Evolutionary conservation across 2,113 vertebrate genomes (phyloP), one percentile per base, ranked within the genome.

Genomic region (Lagopus leucura): DNA sequence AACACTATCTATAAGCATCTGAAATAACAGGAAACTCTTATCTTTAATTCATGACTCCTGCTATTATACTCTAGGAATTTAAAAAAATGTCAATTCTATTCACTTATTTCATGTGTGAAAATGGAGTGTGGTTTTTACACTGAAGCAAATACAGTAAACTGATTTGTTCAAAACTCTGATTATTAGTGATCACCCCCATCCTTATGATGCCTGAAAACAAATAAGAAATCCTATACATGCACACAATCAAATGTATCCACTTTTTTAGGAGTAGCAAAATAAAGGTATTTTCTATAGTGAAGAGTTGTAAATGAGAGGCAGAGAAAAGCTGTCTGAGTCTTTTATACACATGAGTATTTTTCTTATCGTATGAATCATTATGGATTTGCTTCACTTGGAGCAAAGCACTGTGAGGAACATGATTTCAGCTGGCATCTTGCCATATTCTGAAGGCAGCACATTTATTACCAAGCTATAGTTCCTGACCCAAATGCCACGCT

Each of bases 181-280:
- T 63, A 25, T 72, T 22, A 55, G 7, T 25, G 19, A 48, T 70
- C 30, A 12, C 2, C 6, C 5, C 77, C 11, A 54, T 24, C 4
- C 1, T 13, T 13, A 22, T 0, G 4, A 28, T 27, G 13, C 47
- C 40, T 69, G 21, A 75, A 22, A 36, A 63, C 47, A 70, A 65
- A 4, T 1, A 48, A 36, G 4, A 27, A 45, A n/a, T 42, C 12
- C 5, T 73, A 67, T 61, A 54, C 8, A 27, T 17, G 25, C 5
- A 34, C 11, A 1, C 21, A 1, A 1, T 24, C 24, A 28, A 32
- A 34, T 4, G 21, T 52, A 47, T 16, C 13, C 11, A 18, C 8
- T 40, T 86, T 86, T 74, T 6, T 9, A 73, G 9, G 1, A 54
- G 42, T 73, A 66, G 22, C 55, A 86, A 83, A 81, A 52, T 65